Base-by-base conservation (phyloP, 2,888 invertebrate genomes). In the Arenicola marina region DNA sequence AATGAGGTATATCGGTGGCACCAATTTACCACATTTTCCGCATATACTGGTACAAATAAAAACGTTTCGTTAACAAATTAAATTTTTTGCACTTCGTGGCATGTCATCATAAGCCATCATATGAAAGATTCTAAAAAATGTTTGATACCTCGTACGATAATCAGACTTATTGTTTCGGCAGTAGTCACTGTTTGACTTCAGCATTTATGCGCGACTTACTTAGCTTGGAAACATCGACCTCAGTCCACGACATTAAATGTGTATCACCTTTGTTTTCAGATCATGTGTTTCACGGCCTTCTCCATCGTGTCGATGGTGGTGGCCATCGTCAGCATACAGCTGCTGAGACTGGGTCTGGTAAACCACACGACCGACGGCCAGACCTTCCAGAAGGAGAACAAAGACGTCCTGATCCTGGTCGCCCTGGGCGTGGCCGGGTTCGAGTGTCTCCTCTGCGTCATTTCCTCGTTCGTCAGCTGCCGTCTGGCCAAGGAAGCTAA, bases 291-390 rank as follows among this genome's bases (percentile, higher is more conserved):
- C 71, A 80, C 81, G 18, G 83, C 84, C 3, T 80, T 81, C 62
- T 80, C 80, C 28, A 77, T 82, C 55, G 82, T 83, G 24, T 83
- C 83, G 46, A 72, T 83, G 73, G 81, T 84, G 31, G 79, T 81
- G 21, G 78, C 79, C 0, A 77, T 83, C 29, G 83, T 84, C 59
- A 82, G 81, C 69, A 84, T 84, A 53, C 84, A 84, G 70, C 76
- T 84, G 53, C 75, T 84, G 55, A 70, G 83, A n/a, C 77, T 83
- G n/a, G 84, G 83, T 2, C 74, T 84, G 48, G 80, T 84, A 32
- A 83, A 82, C 68, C 81, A 83, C 67, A 83, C 83, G 18, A 81
- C 82, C 1, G 83, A 84, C 63, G 84, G 84, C 24, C 75, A 81
- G 56, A 83, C 80, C 11, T 83, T 78, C 68, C 79, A 81, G 72